These are phyloP conservation scores for Philhelius pedissequus DNA, from an alignment of 2,888 invertebrate genomes.

Conservation along the genomic window DNA sequence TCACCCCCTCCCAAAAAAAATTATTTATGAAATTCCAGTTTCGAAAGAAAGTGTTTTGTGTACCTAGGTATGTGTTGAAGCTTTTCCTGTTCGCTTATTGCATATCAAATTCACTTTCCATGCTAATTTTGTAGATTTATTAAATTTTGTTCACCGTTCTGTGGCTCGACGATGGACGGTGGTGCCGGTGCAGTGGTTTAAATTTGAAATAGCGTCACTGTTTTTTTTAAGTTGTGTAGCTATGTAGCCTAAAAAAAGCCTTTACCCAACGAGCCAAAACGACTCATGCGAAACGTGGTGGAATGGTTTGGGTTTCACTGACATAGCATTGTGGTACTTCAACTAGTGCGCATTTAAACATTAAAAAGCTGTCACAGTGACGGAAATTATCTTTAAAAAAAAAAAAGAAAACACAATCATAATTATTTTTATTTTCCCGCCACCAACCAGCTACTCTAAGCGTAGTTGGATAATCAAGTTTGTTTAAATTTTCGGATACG, in stretches of 20 bases:
- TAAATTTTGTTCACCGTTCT: constrained; percentile 7
- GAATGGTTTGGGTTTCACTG: constrained; percentile 2
- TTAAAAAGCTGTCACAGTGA: constrained; percentile 26
- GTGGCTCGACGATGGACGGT: not conserved
- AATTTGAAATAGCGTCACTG: constrained; percentile 27
- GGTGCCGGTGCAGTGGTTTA: not conserved
- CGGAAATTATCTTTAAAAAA: constrained; percentile 1
- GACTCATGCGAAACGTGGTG: constrained; percentile 47
- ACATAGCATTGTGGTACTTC: constrained; percentile 40
- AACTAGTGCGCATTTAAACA: constrained; percentile 33
- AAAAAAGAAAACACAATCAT: not conserved
- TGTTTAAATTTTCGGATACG: constrained; percentile 11
- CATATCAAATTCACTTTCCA: constrained; percentile 51
- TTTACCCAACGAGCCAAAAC: constrained; percentile 24
- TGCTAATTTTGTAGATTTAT: constrained; percentile 39
- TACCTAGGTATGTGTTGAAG: too few relatives aligned
- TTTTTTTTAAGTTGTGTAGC: not conserved
- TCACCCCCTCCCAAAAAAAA: not conserved
- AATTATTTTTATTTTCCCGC: not conserved
- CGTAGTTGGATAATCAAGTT: not conserved
- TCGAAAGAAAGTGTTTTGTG: constrained; percentile 58
- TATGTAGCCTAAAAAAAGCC: constrained; percentile 10
- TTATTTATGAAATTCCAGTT: constrained; percentile 46
- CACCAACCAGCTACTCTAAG: not conserved
- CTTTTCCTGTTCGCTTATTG: constrained; percentile 46